Base-by-base conservation (phyloP, 2,797 vertebrate species). In the Loriculus beryllinus region DNA sequence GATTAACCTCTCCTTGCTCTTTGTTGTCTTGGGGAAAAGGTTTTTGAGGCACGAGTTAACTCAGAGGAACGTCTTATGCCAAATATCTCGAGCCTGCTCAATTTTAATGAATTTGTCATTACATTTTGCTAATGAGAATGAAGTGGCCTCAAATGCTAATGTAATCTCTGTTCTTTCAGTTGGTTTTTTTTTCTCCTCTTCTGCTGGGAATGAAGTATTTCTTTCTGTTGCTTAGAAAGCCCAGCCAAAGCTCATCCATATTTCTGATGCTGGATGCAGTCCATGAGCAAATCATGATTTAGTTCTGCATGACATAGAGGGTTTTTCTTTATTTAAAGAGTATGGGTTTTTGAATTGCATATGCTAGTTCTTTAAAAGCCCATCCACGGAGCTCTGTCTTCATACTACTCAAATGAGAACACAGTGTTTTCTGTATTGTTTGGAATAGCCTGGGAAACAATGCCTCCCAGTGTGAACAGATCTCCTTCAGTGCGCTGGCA, bases 371-470 rank as follows among this genome's bases (percentile, higher is more conserved):
- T 92, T 93, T 94, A 84, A 95, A 95, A 88, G 17, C 69, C 60
- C 85, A 95, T 96, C 86, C 63, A 88, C 49, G 42, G 88, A 92
- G 42, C 51, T 91, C 88, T 83, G 95, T 96, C 88, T 94, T 95
- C 86, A 91, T 74, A 92, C 67, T 82, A 82, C 84, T 91, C 35
- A 63, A 94, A 94, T 86, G 87, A 94, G 94, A 96, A 94, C 93
- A 89, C 85, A 93, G 85, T 86, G 77, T 95, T 96, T 92, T 93
- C 93, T 95, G 91, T 95, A 96, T 95, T 96, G 92, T 96, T 96
- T 95, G 90, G 78, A 93, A 96, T 78, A 96, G 95, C 77, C 93
- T 93, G 90, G 92, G 93, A 96, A 96, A 97, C 96, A 97, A 96
- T 96, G 92, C 93, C 90, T 97, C 91, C 95, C 95, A 96, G 92